Evolutionary conservation across 2,888 invertebrate species (phyloP).

Genomic region (Acanthosoma haemorrhoidale): DNA sequence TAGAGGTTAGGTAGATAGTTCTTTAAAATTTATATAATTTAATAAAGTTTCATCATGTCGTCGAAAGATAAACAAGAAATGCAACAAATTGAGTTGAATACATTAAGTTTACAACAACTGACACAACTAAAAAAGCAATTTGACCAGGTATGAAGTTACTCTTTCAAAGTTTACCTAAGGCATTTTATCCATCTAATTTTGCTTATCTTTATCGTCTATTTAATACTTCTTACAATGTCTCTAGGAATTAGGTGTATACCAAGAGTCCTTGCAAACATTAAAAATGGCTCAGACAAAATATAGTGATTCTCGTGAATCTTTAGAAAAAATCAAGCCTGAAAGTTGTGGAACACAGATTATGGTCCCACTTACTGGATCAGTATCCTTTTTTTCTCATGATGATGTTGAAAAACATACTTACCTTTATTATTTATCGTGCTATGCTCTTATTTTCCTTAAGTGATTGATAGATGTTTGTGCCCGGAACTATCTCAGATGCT

Average conservation of each 20-base stretch:
- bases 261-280: slow-evolving; percentile 81
- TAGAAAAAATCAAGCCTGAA: slow-evolving; percentile 55
- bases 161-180: not conserved
- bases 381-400: slow-evolving; percentile 54
- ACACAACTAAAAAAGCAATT: slow-evolving; percentile 79
- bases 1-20: not conserved
- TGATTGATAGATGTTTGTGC: slow-evolving; percentile 78
- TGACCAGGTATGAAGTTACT: slow-evolving; percentile 61
- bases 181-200: no score
- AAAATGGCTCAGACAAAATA: slow-evolving; percentile 89
- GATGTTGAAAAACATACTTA: no score
- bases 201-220: no score
- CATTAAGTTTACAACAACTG: slow-evolving; percentile 70
- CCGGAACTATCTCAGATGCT: slow-evolving; percentile 77
- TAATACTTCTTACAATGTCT: slow-evolving; percentile 26
- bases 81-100: slow-evolving; percentile 37
- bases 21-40: not conserved
- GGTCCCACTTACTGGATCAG: slow-evolving; percentile 90
- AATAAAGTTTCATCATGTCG: slow-evolving; percentile 27
- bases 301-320: slow-evolving; percentile 76
- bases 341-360: slow-evolving; percentile 77
- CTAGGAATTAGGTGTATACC: slow-evolving; percentile 80
- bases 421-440: not conserved
- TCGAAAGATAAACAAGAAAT: slow-evolving; percentile 36
- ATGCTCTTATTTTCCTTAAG: not conserved